These are phyloP conservation scores for Ophiothrix spiculata DNA, from an alignment of 35 echinoderm and acorn worm genomes.

Conservation along the genomic window DNA sequence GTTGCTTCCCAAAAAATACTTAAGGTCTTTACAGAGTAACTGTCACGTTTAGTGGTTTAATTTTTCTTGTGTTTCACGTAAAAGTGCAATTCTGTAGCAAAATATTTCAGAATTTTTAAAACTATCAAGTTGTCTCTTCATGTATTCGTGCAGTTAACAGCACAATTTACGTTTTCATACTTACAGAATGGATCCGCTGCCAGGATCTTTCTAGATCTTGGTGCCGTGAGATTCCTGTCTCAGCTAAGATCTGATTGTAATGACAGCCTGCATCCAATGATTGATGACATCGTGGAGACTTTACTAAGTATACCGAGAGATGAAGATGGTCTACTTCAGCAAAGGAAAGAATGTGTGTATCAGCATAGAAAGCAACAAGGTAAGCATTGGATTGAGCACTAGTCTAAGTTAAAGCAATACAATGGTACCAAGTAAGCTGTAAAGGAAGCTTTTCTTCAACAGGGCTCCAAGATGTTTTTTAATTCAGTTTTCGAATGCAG, in stretches of 20 bases:
- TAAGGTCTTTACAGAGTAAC: no score
- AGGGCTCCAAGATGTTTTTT: no score
- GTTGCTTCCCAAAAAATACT: neutral
- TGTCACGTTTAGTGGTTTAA: no score
- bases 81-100: no score
- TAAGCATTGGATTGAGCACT: no score
- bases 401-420: neutral
- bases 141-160: neutral
- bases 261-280: slow-evolving; percentile 33
- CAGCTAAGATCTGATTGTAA: slow-evolving; percentile 68
- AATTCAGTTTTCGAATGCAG: no score
- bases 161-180: neutral
- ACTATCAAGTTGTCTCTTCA: neutral
- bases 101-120: neutral
- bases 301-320: slow-evolving; percentile 63
- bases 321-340: neutral
- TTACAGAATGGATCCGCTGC: slow-evolving; percentile 66
- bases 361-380: neutral
- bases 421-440: neutral
- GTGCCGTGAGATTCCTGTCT: slow-evolving; percentile 74
- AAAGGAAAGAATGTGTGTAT: slow-evolving; percentile 40
- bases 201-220: slow-evolving; percentile 61
- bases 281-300: slow-evolving; percentile 75
- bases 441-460: no score
- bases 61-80: no score